Evolutionary conservation across 2,888 invertebrate species (phyloP).

Genomic region (Terebella lapidaria): DNA sequence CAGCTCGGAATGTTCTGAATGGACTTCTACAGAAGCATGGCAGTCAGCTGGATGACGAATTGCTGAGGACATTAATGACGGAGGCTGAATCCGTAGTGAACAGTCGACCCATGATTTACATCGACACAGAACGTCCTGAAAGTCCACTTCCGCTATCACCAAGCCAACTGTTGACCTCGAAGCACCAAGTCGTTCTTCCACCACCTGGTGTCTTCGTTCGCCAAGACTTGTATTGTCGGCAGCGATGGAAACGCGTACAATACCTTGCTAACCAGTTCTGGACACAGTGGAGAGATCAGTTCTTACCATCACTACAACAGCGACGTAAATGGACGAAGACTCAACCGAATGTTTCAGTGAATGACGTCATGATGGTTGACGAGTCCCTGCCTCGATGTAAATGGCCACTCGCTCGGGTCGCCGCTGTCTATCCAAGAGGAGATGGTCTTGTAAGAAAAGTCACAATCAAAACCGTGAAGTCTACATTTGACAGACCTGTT

Average conservation of each 20-base stretch:
- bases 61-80: conserved; percentile 13
- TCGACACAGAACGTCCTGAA: conserved; percentile 6
- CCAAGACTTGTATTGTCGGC: conserved; percentile 20
- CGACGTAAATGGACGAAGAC: conserved; percentile 19
- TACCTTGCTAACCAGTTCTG: conserved; percentile 27
- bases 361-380: no score
- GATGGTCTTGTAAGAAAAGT: neutral
- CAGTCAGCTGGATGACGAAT: conserved; percentile 14
- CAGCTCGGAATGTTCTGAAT: no score
- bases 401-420: conserved; percentile 1
- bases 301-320: conserved; percentile 16
- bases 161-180: conserved; percentile 17
- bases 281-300: conserved; percentile 25
- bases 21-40: conserved; percentile 2
- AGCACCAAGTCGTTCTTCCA: conserved; percentile 14
- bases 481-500: no score
- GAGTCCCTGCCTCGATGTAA: no score
- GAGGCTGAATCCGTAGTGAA: conserved; percentile 17
- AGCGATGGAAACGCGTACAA: conserved; percentile 24
- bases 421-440: neutral
- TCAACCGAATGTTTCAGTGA: no score
- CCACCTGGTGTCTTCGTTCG: conserved; percentile 24
- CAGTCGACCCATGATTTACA: conserved; percentile 11
- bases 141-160: conserved; percentile 14
- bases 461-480: no score